Conservation (phyloP, 2,888 invertebrate species). For the Ferrisia virgata region DNA sequence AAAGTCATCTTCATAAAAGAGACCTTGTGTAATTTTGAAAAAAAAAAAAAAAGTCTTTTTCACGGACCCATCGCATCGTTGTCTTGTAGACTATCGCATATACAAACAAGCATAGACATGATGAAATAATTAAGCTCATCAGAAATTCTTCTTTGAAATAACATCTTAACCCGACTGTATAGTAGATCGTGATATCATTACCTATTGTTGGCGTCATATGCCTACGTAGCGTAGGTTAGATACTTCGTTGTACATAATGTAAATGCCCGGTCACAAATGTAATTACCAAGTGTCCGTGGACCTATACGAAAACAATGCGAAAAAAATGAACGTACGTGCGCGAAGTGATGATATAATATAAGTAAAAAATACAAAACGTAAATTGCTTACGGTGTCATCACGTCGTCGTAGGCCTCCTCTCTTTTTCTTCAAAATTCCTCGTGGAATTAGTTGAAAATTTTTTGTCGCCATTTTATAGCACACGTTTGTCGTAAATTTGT, state of each 20-base stretch:
- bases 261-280: constrained; percentile 5
- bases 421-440: background rate
- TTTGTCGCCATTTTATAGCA: background rate
- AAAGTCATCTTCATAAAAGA: background rate
- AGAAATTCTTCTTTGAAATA: constrained; percentile 14
- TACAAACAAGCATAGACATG: background rate
- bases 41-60: background rate
- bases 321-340: background rate
- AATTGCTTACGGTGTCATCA: background rate
- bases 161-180: constrained; percentile 5
- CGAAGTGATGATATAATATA: background rate
- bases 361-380: background rate
- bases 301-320: background rate
- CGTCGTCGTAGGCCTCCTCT: too few species aligned
- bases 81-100: background rate
- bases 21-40: background rate
- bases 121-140: constrained; percentile 1
- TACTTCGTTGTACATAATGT: background rate
- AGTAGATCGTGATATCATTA: constrained; percentile 1
- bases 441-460: background rate
- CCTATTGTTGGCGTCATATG: background rate
- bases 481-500: background rate
- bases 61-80: background rate
- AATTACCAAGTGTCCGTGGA: background rate
- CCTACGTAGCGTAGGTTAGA: too few species aligned